Conservation (phyloP, 1,140 invertebrate genomes). For the Listronotus bonariensis region DNA sequence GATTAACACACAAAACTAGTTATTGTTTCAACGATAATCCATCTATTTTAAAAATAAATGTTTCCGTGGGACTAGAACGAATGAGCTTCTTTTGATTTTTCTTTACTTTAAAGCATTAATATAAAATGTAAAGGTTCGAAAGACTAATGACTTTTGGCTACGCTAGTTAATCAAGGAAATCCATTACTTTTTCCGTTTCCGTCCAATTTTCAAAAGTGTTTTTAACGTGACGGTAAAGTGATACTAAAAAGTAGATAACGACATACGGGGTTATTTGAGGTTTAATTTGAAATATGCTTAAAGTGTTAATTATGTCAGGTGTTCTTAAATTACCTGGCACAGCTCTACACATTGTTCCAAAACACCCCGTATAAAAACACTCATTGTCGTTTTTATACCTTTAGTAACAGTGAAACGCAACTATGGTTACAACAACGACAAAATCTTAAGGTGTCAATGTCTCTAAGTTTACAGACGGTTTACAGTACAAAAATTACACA, state of each 20-base stretch:
- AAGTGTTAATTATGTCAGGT: too few species aligned
- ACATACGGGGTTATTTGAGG: not conserved
- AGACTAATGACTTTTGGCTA: constrained; percentile 4
- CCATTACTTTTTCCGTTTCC: constrained; percentile 12
- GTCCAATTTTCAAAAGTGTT: not conserved
- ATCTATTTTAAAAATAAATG: constrained; percentile 2
- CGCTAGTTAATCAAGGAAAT: constrained; percentile 9
- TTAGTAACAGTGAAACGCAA: too few species aligned
- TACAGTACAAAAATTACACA: too few species aligned
- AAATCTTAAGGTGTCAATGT: too few species aligned
- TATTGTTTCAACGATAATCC: not conserved
- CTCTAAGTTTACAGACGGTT: too few species aligned
- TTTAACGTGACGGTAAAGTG: not conserved
- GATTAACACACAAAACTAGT: not conserved
- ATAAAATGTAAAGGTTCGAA: constrained; percentile 13
- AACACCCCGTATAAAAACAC: too few species aligned
- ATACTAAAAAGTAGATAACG: constrained; percentile 1
- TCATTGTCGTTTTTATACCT: too few species aligned
- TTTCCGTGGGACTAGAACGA: constrained; percentile 1
- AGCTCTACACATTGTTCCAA: too few species aligned
- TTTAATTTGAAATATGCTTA: not conserved
- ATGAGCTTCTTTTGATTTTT: constrained; percentile 2
- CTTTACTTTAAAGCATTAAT: constrained; percentile 5
- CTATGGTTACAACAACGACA: too few species aligned
- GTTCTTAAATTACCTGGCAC: too few species aligned